phyloP scores from a whole-genome alignment of 2,113 vertebrate species.

The Octodon degus region DNA sequence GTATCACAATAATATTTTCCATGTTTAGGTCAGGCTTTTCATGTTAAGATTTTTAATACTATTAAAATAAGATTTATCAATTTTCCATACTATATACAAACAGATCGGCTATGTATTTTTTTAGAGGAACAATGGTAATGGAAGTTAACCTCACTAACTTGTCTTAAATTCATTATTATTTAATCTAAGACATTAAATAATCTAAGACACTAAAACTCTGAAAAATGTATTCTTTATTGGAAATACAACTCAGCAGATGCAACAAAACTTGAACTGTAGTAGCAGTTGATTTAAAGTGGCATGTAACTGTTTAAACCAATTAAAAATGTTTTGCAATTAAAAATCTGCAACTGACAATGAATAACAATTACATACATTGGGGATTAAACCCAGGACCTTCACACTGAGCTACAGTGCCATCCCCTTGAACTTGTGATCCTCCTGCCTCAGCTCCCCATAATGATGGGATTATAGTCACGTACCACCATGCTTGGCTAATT shows the following conservation, averaged over 20 bases:
- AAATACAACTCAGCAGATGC: conserved; percentile 37
- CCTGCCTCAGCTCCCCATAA: not conserved
- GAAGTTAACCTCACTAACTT: conserved; percentile 14
- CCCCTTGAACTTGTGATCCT: not conserved
- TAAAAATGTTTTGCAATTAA: conserved; percentile 46
- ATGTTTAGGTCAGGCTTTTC: conserved; percentile 40
- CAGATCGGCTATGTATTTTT: conserved; percentile 9
- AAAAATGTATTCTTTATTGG: conserved; percentile 21
- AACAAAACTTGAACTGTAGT: not conserved
- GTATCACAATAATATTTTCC: conserved; percentile 57
- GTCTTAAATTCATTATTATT: no score
- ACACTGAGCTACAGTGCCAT: not conserved
- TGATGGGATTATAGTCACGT: not conserved
- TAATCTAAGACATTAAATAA: conserved; percentile 39
- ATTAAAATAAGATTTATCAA: conserved; percentile 59
- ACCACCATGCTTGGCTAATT: not conserved
- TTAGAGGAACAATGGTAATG: conserved; percentile 34
- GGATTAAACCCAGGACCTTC: not conserved
- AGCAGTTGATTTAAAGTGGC: not conserved
- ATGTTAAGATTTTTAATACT: conserved; percentile 66
- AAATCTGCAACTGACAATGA: conserved; percentile 37
- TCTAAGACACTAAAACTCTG: conserved; percentile 13
- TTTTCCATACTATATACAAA: conserved; percentile 51
- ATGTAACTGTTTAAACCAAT: conserved; percentile 53
- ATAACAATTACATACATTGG: not conserved